Percentiles rank a stretch among this genome's conserved stretches.
Evolutionary conservation across 2,888 invertebrate genomes (phyloP).

Genomic region (Zaprionus obscuricornis): DNA sequence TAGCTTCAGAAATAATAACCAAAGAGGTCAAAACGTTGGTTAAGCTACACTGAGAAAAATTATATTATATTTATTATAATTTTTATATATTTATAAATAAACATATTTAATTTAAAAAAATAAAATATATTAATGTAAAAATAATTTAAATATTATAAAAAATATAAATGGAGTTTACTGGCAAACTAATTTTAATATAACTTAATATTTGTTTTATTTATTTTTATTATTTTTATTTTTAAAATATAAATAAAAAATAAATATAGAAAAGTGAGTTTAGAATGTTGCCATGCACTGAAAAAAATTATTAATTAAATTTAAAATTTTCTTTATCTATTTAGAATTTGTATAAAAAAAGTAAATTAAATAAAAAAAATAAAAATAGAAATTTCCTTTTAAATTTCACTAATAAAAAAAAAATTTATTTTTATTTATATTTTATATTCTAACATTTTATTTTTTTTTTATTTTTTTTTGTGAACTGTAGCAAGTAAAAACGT

Average conservation of each 20-base stretch:
- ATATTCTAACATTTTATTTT: too few relatives aligned
- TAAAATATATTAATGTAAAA: not conserved
- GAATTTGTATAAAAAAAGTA: not conserved
- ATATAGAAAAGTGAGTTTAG: too few relatives aligned
- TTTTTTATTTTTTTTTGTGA: too few relatives aligned
- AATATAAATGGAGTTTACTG: too few relatives aligned
- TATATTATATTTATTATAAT: slow-evolving; percentile 16
- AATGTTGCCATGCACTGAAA: slow-evolving; percentile 53
- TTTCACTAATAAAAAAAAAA: too few relatives aligned
- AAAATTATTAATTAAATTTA: slow-evolving; percentile 37
- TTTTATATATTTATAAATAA: not conserved
- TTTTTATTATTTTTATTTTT: too few relatives aligned
- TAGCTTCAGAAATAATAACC: slow-evolving; percentile 82
- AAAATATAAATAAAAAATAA: too few relatives aligned
- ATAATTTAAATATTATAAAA: too few relatives aligned
- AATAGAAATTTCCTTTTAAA: not conserved
- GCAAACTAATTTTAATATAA: too few relatives aligned
- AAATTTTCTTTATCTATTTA: not conserved
- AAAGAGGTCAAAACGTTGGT: slow-evolving; percentile 68
- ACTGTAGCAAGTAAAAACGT: slow-evolving; percentile 47
- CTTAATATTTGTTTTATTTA: too few relatives aligned
- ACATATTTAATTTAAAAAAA: not conserved
- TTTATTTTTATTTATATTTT: too few relatives aligned
- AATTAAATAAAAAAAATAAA: not conserved
- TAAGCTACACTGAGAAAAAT: slow-evolving; percentile 50